Base-by-base conservation (phyloP, 1,140 invertebrate species). In the Drosophila triauraria region DNA sequence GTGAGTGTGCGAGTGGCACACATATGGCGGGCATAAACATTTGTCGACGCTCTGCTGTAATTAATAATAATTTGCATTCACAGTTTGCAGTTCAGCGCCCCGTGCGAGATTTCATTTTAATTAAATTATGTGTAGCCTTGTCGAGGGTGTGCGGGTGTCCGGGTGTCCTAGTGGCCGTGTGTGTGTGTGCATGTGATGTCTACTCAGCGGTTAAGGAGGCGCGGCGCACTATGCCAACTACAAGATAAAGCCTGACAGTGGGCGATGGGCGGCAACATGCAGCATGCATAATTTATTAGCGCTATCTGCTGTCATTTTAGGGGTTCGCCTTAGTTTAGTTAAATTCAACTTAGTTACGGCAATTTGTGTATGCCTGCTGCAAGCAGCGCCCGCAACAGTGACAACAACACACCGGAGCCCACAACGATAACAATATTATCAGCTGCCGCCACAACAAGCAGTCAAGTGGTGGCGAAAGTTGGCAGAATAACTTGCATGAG, bases 31-130 rank as follows among this genome's bases (percentile, higher is more conserved):
- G 62, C 67, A 70, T 70, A 70, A 68, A 70, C 67, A 70, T 70
- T 70, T 70, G 68, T 72, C 68, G 70, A 60, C 56, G 54, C 70
- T 60, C 27, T 72, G 70, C 70, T 74, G 70, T 74, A 74, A 74
- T 74, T 74, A 74, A 74, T 74, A 74, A 74, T 74, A 74, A 74
- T 74, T 74, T 74, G 70, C 70, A 74, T 74, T 74, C 69, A 72
- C 69, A 72, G 53, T 72, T 72, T 72, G 70, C 67, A 72, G 68
- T 72, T 72, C 70, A 72, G 68, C 68, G 68, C 69, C 54, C 69
- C 51, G 69, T 71, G 69, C 30, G 70, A 72, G 70, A 68, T 70
- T 70, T 70, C 67, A 56, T 72, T 72, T 72, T 72, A 72, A 72
- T 72, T 72, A 72, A 72, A 72, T 72, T 72, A 72, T 72, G 54